Evolutionary conservation across 2,797 vertebrate genomes (phyloP), one percentile per base, ranked within the genome.

Genomic region (Rhinichthys osculus): DNA sequence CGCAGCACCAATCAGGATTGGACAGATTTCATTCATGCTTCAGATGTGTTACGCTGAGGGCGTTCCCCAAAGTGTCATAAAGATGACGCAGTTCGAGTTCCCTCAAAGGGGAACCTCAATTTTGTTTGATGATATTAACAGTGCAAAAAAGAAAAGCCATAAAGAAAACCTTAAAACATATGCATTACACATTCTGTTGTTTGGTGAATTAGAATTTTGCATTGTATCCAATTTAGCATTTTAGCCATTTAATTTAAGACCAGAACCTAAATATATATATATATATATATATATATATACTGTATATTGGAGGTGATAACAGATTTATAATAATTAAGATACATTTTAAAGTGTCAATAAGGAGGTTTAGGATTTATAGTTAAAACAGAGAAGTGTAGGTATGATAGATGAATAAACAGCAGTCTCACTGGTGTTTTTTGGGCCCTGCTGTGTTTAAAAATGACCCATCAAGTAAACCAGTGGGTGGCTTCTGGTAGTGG

Each of bases 391-490:
- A 88, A 89, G 92, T 92, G 90, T 85, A 38, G 86, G 85, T 78
- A 86, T 90, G 91, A 95, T 93, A 90, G 92, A 93, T 93, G 87
- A 35, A 40, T 38, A 27, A 54, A 30, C 57, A 66, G 19, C 17
- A 30, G 6, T 52, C 54, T 74, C 83, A 89, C 83, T 87, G 85
- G 91, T 94, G 91, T 94, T 95, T 93, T 91, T 91, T 93, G 91
- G 88, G 92, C 87, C 90, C 89, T 90, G 89, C 93, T 91, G 92
- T 93, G 92, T 93, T 94, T 94, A 92, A 94, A 95, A 95, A 95
- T 92, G 93, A 94, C 92, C 93, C 93, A 94, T 95, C 93, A 94
- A 93, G 90, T 33, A 77, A 90, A 89, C 87, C 91, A 86, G 91
- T 89, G 90, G 93, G 89, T 91, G 93, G 90, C 93, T 92, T 92